Base-by-base conservation (phyloP, 1,140 invertebrate genomes). In the Venturia canescens region DNA sequence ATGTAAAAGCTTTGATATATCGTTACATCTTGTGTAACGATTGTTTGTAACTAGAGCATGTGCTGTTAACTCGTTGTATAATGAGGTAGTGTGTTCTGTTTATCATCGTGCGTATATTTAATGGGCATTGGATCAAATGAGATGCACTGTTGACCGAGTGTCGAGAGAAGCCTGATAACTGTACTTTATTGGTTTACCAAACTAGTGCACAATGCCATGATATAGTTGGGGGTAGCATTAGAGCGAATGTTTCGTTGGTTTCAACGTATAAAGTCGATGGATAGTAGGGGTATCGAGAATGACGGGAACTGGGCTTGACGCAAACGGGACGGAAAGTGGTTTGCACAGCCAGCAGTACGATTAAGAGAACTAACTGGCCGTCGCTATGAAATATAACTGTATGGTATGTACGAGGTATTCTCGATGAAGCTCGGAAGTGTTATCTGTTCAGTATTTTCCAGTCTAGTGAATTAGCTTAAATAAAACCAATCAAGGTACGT, bases 261-360 rank as follows among this genome's bases (percentile, higher is more conserved):
- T 53, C 48, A 18, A 16, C 63, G 27, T 75, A 79, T 75, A 81
- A 83, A 83, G 79, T 83, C 69, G 79, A 83, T 82, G 78, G 80
- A 81, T 82, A 71, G 80, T 80, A 84, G 79, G 78, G 78, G 74
- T 80, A 83, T 82, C 66, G 34, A 50, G 75, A 69, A 63, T 78
- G 70, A 79, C 75, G 18, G 79, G 71, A 18, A 34, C 31, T 27
- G 27, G 57, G 60, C n/a, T 69, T 38, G 79, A 76, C 72, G 79
- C 78, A 83, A 80, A 83, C 82, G 82, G 77, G 77, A 83, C 76
- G 79, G 82, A 83, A 83, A 83, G 77, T 77, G 70, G 79, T 83
- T 80, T 81, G 79, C 79, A 83, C 57, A 81, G 77, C 77, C 72
- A 76, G 72, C 72, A 76, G n/a, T 23, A 74, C n/a, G n/a, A 44